phyloP scores from a whole-genome alignment of 2,888 invertebrate species.

The Cheilosia pagana region DNA sequence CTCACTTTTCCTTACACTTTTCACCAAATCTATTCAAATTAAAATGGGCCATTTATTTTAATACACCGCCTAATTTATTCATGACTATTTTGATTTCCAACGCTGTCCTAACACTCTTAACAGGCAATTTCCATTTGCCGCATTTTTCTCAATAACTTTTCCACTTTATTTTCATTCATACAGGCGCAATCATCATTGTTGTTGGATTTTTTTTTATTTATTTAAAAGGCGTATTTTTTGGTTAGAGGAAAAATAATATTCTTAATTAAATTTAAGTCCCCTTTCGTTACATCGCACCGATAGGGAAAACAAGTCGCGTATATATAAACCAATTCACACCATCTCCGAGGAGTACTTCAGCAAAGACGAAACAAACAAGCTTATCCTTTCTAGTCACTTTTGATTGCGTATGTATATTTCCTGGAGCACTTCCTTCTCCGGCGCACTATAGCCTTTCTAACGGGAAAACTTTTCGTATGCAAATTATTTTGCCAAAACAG shows the following conservation, averaged over 20 bases:
- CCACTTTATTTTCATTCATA: slow-evolving; percentile 46
- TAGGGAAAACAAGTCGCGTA: background rate
- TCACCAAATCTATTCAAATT: background rate
- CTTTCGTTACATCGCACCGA: background rate
- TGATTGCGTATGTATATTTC: slow-evolving; percentile 32
- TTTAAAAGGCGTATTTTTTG: background rate
- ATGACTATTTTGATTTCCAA: slow-evolving; percentile 1
- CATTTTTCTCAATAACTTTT: slow-evolving; percentile 43
- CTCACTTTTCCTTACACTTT: background rate
- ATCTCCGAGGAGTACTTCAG: slow-evolving; percentile 46
- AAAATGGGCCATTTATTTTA: background rate
- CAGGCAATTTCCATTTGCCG: background rate
- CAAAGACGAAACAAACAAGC: slow-evolving; percentile 20
- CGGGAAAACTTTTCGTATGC: slow-evolving; percentile 51
- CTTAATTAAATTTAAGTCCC: slow-evolving; percentile 59
- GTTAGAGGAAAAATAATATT: slow-evolving; percentile 1
- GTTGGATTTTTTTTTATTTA: background rate
- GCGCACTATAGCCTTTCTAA: slow-evolving; percentile 1
- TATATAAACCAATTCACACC: slow-evolving; percentile 9
- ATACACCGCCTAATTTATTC: background rate
- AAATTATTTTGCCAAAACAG: slow-evolving; percentile 43
- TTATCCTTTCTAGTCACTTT: slow-evolving; percentile 33
- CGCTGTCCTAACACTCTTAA: background rate
- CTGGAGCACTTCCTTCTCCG: slow-evolving; percentile 9
- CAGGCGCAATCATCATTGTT: slow-evolving; percentile 9